Base-by-base conservation (phyloP, 2,113 vertebrate genomes). In the Tricholaema leucomelas region DNA sequence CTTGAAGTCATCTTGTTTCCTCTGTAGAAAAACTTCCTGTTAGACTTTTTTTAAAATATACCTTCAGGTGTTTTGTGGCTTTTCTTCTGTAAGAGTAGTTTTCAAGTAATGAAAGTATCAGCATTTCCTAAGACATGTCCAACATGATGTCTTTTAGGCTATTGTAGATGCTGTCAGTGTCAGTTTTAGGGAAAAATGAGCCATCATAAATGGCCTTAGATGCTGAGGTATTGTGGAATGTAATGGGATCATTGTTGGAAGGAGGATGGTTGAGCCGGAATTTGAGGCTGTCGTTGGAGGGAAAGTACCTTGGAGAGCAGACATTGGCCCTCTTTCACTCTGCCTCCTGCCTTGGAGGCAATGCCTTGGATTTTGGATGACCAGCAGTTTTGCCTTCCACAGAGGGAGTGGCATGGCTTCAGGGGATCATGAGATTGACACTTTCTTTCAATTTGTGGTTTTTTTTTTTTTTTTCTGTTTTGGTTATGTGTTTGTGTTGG, bases 301-400 rank as follows among this genome's bases (percentile, higher is more conserved):
- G 54, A 5, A 72, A 87, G 85, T 23, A 81, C 73, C 73, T 40
- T 84, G 76, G 90, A 80, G 88, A 85, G 91, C 88, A 94, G 70
- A 75, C 10, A 1, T 63, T 87, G 77, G 31, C 54, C 54, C 44
- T 5, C 0, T 7, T 38, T 30, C 28, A 35, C 19, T 76, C 3
- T 14, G 55, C 56, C 18, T 24, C 42, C 17, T 67, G 54, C 9
- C 44, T 46, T 27, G 9, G 31, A 55, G 71, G 18, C n/a, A 17
- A 2, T 76, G n/a, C 38, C 15, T 56, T n/a, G n/a, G 54, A 36
- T 81, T 84, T 55, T 31, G 74, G 59, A 24, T 15, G 50, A 31
- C 48, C 12, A 25, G 5, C 3, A 1, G 7, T 19, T 88, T 91
- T 67, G 27, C 64, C 9, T 77, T 58, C 28, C 6, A 1, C 10